Evolutionary conservation across 2,113 vertebrate genomes (phyloP), one percentile per base, ranked within the genome.

Genomic region (Psephotus haematonotus): DNA sequence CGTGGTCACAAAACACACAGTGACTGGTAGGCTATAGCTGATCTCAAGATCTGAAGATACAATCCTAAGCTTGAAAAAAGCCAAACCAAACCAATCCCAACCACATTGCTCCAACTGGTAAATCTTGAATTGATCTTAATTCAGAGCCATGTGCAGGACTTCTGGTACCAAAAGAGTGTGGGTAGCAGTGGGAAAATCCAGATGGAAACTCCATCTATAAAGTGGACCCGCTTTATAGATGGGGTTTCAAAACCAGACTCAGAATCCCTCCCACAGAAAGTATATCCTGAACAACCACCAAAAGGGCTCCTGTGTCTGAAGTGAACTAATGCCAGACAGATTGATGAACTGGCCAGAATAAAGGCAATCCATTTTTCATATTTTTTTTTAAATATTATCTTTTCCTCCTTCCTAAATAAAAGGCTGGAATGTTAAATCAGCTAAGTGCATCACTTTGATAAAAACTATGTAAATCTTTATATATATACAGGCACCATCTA

Each of bases 391-490:
- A 97, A 95, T 94, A 92, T 44, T 97, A 64, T 88, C 68, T 88
- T 69, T 53, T 8, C 6, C 6, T 9, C 8, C 11, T 62, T 77
- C 59, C 74, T 84, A 96, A 96, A 96, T 84, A 94, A 96, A 87
- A 70, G 53, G 25, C 62, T 90, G 46, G 87, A 93, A 96, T 64
- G 81, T 67, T 95, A 97, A 97, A 97, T 97, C 96, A 97, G 67
- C 94, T 95, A 97, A 97, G 62, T 95, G 68, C 74, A 97, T 95
- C 80, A 93, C 76, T 96, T 96, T 97, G 97, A 97, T 96, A 97
- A 97, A 97, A 97, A 89, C 86, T 96, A 97, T 96, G 96, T 92
- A 98, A 97, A 98, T 95, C 91, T 97, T 95, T 93, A 90, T 96
- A 97, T 92, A 95, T 95, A 97, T 94, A 97, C 91, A 96, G 93